phyloP scores from a whole-genome alignment of 2,797 vertebrate species.

The Sphenodon punctatus region DNA sequence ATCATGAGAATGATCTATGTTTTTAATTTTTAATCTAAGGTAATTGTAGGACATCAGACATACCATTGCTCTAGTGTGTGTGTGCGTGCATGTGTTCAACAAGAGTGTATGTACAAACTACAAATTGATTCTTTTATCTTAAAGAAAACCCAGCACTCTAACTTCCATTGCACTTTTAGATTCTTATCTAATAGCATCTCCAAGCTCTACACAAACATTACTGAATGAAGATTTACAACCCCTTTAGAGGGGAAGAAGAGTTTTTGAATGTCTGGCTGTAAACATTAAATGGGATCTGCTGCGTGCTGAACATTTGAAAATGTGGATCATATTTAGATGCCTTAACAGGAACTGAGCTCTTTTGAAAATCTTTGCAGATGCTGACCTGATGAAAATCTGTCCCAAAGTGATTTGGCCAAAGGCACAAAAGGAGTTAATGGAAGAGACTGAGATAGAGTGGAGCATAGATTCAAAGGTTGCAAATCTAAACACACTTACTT shows the following conservation, averaged over 20 bases:
- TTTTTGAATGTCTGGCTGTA: background rate
- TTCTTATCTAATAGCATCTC: background rate
- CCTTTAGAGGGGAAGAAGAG: background rate
- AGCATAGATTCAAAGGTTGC: too few species aligned
- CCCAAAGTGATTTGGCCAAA: conserved; percentile 49
- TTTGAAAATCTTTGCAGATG: background rate
- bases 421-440: conserved; percentile 46
- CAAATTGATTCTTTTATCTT: too few species aligned
- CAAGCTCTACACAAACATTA: background rate
- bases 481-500: too few species aligned
- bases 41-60: background rate
- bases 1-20: background rate
- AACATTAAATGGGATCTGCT: background rate
- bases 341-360: background rate
- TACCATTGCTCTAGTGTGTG: background rate
- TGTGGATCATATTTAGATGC: background rate
- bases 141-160: background rate
- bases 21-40: conserved; percentile 22
- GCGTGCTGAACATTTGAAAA: background rate
- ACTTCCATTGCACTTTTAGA: background rate
- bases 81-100: too few species aligned
- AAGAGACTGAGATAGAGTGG: conserved; percentile 11
- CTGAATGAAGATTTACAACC: background rate
- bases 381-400: background rate
- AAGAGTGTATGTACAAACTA: too few species aligned